phyloP scores from a whole-genome alignment of 2,113 vertebrate species.

The Ellobius talpinus region DNA sequence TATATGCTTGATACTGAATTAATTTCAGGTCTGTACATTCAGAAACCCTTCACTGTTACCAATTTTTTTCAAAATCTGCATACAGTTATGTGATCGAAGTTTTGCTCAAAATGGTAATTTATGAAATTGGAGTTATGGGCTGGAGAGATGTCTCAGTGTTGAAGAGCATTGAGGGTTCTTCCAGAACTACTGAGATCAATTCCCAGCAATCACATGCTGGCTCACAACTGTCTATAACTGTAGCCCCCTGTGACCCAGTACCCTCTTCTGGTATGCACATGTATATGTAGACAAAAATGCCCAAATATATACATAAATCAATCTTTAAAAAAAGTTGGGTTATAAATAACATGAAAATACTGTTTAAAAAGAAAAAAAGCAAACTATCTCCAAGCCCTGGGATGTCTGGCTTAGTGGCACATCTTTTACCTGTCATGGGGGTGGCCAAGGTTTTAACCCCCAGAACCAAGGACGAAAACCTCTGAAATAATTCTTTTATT shows the following conservation, averaged over 20 bases:
- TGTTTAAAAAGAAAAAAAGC: too few species aligned
- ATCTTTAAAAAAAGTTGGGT: neutral
- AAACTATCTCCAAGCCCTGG: too few species aligned
- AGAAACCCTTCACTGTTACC: neutral
- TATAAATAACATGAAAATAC: neutral
- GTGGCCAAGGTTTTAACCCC: neutral
- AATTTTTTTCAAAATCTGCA: neutral
- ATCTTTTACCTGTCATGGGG: neutral
- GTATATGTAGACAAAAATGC: neutral
- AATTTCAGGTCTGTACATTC: neutral
- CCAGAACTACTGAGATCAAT: neutral
- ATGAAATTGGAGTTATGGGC: neutral
- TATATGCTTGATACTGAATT: neutral
- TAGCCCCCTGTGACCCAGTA: neutral
- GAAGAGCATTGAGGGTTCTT: neutral
- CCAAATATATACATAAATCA: neutral
- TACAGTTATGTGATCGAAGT: neutral
- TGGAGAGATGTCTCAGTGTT: neutral
- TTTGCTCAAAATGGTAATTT: neutral
- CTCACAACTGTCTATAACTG: neutral
- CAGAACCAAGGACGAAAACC: neutral
- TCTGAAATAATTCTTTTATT: neutral
- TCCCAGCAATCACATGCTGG: neutral
- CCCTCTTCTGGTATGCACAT: neutral
- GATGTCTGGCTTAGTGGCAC: neutral